phyloP scores from a whole-genome alignment of 2,888 invertebrate genomes.

The Selenia dentaria region DNA sequence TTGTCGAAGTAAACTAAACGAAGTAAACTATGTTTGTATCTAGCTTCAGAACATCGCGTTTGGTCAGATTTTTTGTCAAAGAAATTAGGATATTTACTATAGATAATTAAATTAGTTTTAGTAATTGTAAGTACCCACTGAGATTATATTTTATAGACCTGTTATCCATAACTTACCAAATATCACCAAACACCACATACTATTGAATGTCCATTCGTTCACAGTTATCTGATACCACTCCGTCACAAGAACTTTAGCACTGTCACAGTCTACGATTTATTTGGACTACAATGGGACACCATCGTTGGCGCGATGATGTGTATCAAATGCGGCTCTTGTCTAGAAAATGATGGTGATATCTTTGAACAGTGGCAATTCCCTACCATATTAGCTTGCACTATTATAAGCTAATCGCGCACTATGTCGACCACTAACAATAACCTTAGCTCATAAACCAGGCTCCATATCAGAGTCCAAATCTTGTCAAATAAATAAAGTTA shows the following conservation, averaged over 20 bases:
- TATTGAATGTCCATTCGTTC: conserved; percentile 40
- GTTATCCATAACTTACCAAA: too few species aligned
- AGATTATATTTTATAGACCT: too few species aligned
- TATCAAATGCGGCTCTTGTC: conserved; percentile 25
- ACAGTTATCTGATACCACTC: conserved; percentile 30
- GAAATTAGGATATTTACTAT: too few species aligned
- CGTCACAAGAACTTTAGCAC: conserved; percentile 22
- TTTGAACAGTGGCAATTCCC: conserved; percentile 27
- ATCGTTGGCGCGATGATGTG: conserved; percentile 22
- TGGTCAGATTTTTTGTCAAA: too few species aligned
- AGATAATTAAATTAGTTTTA: too few species aligned
- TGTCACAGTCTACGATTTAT: conserved; percentile 14
- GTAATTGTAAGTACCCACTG: too few species aligned
- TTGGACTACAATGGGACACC: conserved; percentile 16
- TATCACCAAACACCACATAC: conserved; percentile 40
- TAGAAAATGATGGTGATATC: conserved; percentile 28
- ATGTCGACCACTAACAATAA: conserved; percentile 1
- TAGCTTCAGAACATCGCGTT: too few species aligned
- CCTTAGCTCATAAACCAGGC: too few species aligned
- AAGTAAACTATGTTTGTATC: too few species aligned
- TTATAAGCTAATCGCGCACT: conserved; percentile 2
- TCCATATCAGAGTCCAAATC: too few species aligned
- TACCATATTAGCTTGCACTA: conserved; percentile 19
- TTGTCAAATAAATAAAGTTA: too few species aligned
- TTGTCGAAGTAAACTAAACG: too few species aligned